Percentiles rank a stretch among this genome's conserved stretches.
Conservation (phyloP, 92 coral and sea anemone genomes). For the Scolanthus callimorphus region DNA sequence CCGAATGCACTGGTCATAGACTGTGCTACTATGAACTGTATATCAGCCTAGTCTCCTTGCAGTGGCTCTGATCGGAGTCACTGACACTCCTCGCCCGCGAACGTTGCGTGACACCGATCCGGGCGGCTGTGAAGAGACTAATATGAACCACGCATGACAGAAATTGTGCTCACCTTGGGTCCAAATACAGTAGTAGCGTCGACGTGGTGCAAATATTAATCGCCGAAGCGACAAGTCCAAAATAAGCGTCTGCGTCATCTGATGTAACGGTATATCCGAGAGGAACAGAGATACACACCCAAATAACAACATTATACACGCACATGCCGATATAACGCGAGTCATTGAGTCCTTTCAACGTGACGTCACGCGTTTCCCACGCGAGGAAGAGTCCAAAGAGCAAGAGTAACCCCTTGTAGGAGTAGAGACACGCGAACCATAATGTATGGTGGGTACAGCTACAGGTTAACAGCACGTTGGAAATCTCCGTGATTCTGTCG, state of each 20-base stretch:
- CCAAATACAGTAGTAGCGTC: conserved; percentile 56
- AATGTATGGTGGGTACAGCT: conserved; percentile 3
- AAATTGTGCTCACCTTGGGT: conserved; percentile 52
- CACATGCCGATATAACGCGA: conserved; percentile 67
- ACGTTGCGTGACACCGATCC: too few relatives aligned
- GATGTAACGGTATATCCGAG: conserved; percentile 28
- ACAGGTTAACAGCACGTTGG: conserved; percentile 14
- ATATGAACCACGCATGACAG: too few relatives aligned
- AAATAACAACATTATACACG: conserved; percentile 66
- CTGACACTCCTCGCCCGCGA: too few relatives aligned
- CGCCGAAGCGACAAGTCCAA: conserved; percentile 35
- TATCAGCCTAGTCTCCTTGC: too few relatives aligned
- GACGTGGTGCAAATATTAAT: conserved; percentile 54
- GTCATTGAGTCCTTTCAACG: conserved; percentile 58
- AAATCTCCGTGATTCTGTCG: conserved; percentile 1
- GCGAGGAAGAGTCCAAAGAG: conserved; percentile 67
- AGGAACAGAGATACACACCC: conserved; percentile 28
- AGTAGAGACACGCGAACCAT: conserved; percentile 31
- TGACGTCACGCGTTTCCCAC: conserved; percentile 77
- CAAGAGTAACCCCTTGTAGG: conserved; percentile 49
- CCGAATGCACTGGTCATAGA: too few relatives aligned
- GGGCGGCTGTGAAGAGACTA: too few relatives aligned
- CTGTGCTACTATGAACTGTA: too few relatives aligned
- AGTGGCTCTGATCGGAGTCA: too few relatives aligned
- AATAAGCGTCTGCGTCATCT: conserved; percentile 22